These are phyloP conservation scores for Octonoba sinensis DNA, from an alignment of 2,888 invertebrate species.

Conservation along the genomic window DNA sequence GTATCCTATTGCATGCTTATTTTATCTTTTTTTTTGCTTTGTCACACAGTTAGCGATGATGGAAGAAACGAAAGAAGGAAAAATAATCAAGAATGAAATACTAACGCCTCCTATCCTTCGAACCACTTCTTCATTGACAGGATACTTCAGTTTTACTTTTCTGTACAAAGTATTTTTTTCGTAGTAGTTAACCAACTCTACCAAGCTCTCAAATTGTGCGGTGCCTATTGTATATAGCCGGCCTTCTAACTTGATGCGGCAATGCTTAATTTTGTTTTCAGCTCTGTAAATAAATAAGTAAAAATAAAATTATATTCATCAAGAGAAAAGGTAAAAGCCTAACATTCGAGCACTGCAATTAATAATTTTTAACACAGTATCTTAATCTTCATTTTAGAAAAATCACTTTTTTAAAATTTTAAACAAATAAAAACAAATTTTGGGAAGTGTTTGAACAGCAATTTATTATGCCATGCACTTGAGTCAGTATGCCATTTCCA, in stretches of 20 bases:
- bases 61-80: too few species aligned
- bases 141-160: constrained; percentile 87
- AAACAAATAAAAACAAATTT: too few species aligned
- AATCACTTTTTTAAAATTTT: too few species aligned
- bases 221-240: constrained; percentile 90
- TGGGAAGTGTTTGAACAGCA: too few species aligned
- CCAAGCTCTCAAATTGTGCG: constrained; percentile 94
- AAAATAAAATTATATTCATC: neutral
- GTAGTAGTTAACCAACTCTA: constrained; percentile 92
- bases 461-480: too few species aligned
- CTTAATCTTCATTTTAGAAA: too few species aligned
- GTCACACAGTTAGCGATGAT: too few species aligned
- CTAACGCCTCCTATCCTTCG: constrained; percentile 70
- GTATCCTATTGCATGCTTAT: too few species aligned
- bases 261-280: constrained; percentile 95
- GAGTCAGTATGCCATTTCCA: too few species aligned
- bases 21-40: too few species aligned
- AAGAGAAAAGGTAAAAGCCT: neutral
- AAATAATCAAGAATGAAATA: neutral
- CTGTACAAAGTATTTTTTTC: constrained; percentile 91
- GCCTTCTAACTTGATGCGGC: constrained; percentile 92
- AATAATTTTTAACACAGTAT: neutral
- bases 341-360: neutral
- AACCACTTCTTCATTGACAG: constrained; percentile 83
- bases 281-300: constrained; percentile 75